Conservation (phyloP, 2,113 vertebrate species). For the Bos javanicus region DNA sequence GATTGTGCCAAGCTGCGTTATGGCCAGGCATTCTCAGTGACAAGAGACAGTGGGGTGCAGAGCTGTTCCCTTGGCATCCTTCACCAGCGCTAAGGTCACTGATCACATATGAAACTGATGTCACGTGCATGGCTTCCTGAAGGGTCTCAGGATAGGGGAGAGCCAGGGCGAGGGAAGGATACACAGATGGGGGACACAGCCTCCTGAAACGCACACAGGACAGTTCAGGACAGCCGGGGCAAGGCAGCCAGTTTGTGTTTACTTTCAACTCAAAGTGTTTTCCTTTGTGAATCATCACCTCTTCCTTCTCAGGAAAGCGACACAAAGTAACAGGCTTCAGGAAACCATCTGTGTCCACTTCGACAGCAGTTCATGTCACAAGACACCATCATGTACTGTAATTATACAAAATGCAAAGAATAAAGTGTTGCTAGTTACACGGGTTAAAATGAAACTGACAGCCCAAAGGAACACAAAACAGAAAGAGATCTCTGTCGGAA, state of each 20-base stretch:
- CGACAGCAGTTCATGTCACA: conserved; percentile 75
- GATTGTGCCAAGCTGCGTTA: background rate
- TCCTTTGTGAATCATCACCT: conserved; percentile 57
- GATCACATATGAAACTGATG: background rate
- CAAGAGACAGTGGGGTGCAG: background rate
- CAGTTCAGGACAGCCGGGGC: background rate
- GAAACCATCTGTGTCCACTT: conserved; percentile 67
- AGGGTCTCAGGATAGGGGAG: background rate
- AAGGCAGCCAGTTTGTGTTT: conserved; percentile 66
- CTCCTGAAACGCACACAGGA: rapidly evolving
- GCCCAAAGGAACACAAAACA: conserved; percentile 26
- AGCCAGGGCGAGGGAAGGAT: background rate
- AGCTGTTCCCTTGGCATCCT: conserved; percentile 45
- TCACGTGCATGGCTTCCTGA: background rate
- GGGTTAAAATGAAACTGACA: conserved; percentile 74
- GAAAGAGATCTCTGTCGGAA: conserved; percentile 48
- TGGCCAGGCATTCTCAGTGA: conserved; percentile 33
- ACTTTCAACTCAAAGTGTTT: conserved; percentile 58
- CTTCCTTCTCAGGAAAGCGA: conserved; percentile 64
- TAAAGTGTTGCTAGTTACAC: conserved; percentile 62
- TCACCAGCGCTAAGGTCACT: background rate
- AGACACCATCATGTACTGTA: conserved; percentile 72
- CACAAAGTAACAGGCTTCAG: conserved; percentile 72
- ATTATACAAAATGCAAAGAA: conserved; percentile 76
- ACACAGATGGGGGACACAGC: background rate